phyloP scores from a whole-genome alignment of 1,140 invertebrate genomes.

The Lasioglossum baleicum region DNA sequence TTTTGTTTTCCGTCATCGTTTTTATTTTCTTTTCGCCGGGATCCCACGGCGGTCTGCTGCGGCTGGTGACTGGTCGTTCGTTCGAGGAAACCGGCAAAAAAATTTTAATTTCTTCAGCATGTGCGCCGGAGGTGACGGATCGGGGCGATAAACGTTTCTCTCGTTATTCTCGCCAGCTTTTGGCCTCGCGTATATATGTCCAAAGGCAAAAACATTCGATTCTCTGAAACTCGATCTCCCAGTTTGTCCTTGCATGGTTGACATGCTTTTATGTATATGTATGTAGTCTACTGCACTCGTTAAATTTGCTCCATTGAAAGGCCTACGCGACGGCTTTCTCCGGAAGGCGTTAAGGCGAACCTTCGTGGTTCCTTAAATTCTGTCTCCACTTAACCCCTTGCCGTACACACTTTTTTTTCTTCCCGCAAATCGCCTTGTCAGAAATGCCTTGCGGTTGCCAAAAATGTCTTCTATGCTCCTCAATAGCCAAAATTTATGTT shows the following conservation, averaged over 20 bases:
- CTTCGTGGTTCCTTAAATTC: neutral
- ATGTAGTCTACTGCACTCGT: neutral
- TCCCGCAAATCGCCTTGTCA: too few species aligned
- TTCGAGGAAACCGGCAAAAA: constrained; percentile 54
- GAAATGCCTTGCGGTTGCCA: too few species aligned
- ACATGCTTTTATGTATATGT: constrained; percentile 1
- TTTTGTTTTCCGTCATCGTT: constrained; percentile 4
- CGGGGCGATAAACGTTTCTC: constrained; percentile 58
- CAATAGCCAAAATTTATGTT: too few species aligned
- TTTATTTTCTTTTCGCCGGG: constrained; percentile 18
- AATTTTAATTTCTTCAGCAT: constrained; percentile 72
- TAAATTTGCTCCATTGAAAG: constrained; percentile 23
- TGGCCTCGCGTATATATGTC: constrained; percentile 14
- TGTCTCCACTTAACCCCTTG: neutral
- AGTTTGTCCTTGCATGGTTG: constrained; percentile 12
- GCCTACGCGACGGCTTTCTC: neutral
- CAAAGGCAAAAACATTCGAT: constrained; percentile 32
- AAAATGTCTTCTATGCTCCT: too few species aligned
- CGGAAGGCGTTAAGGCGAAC: neutral
- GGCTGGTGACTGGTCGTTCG: constrained; percentile 39
- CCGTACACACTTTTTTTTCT: neutral
- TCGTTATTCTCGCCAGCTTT: constrained; percentile 34
- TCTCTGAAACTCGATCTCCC: constrained; percentile 23
- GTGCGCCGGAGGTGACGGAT: constrained; percentile 65
- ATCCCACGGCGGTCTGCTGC: constrained; percentile 32